Evolutionary conservation across 1,140 invertebrate genomes (phyloP).

Genomic region (Drosophila kurseongensis): DNA sequence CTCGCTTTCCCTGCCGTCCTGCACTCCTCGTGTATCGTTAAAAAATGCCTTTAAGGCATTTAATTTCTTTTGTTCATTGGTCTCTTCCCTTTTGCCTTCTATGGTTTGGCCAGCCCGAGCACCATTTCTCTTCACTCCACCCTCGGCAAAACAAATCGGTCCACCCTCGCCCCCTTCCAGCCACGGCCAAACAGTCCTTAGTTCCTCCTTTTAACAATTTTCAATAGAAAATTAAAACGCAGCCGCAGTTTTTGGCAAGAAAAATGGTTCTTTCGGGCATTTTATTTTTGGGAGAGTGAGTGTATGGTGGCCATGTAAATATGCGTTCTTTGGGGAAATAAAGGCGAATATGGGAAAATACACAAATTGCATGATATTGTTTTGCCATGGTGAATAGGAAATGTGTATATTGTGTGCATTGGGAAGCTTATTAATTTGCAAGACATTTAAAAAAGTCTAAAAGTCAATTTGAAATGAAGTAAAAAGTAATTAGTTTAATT

Average conservation of each 20-base stretch:
- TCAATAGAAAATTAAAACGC: conserved; percentile 83
- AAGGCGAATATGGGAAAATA: conserved; percentile 6
- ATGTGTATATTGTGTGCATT: neutral
- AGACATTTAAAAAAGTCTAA: conserved; percentile 10
- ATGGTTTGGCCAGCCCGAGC: conserved; percentile 32
- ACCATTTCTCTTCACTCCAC: conserved; percentile 28
- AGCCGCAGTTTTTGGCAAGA: conserved; percentile 67
- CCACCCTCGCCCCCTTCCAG: conserved; percentile 15
- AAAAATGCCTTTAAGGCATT: conserved; percentile 82
- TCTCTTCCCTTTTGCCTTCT: conserved; percentile 63
- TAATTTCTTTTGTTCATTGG: conserved; percentile 82
- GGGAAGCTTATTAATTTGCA: conserved; percentile 39
- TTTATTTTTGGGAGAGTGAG: conserved; percentile 22
- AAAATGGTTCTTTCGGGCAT: conserved; percentile 64
- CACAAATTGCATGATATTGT: conserved; percentile 62
- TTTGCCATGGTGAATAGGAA: conserved; percentile 21
- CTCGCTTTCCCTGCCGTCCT: conserved; percentile 48
- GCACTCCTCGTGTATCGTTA: conserved; percentile 70
- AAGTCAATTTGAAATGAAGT: neutral
- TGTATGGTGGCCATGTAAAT: conserved; percentile 59
- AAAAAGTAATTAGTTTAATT: no score
- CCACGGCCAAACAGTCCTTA: conserved; percentile 21
- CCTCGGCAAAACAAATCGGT: conserved; percentile 66
- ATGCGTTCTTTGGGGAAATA: conserved; percentile 35
- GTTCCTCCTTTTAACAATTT: conserved; percentile 74